phyloP scores from a whole-genome alignment of 2,797 vertebrate species.

The Linurgus olivaceus region DNA sequence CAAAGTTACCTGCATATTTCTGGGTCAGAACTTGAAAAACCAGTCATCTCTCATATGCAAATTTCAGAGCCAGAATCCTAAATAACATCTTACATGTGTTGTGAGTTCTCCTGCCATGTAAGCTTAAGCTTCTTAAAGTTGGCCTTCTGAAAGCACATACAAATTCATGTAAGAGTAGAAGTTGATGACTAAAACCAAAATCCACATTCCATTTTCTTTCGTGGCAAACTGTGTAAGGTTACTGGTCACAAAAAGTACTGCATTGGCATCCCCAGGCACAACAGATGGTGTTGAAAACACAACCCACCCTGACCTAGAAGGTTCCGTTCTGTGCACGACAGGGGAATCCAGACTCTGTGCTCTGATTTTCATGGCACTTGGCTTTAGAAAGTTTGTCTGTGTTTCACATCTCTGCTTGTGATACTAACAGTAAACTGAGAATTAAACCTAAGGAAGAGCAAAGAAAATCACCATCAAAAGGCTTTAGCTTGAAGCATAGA shows the following conservation, averaged over 20 bases:
- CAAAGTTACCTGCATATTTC: not conserved
- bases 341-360: not conserved
- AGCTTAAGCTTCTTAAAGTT: not conserved
- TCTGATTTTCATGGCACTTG: not conserved
- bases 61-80: not conserved
- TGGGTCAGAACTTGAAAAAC: not conserved
- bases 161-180: not conserved
- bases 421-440: not conserved
- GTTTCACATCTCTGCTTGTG: not conserved
- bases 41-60: not conserved
- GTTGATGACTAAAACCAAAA: not conserved
- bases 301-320: not conserved
- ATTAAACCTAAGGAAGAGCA: not conserved
- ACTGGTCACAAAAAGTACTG: not conserved
- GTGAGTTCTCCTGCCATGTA: not conserved
- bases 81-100: not conserved
- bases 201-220: not conserved
- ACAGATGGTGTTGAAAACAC: constrained; percentile 36
- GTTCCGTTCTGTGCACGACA: not conserved
- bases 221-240: not conserved
- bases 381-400: not conserved
- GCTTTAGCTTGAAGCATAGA: not conserved
- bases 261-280: not conserved
- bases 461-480: not conserved
- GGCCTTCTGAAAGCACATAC: not conserved